Evolutionary conservation across 2,888 invertebrate genomes (phyloP).

Genomic region (Xylota segnis): DNA sequence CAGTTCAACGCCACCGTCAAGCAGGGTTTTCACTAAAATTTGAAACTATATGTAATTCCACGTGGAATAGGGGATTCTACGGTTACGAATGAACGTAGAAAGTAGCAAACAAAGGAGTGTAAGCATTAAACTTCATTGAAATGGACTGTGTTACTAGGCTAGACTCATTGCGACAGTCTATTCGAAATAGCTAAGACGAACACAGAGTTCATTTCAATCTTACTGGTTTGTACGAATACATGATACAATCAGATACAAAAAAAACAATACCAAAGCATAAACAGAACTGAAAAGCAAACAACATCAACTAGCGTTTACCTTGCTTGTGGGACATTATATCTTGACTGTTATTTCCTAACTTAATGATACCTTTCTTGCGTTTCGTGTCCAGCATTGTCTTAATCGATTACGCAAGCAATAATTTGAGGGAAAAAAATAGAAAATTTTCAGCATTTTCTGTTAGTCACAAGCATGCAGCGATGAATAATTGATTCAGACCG

Average conservation of each 20-base stretch:
- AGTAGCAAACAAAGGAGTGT: neutral
- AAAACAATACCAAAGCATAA: slow-evolving; percentile 27
- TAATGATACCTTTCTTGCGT: slow-evolving; percentile 89
- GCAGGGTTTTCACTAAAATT: slow-evolving; percentile 89
- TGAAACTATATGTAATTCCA: neutral
- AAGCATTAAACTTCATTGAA: no score
- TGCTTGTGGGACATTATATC: slow-evolving; percentile 93
- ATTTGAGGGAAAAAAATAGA: slow-evolving; percentile 78
- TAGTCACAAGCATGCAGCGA: slow-evolving; percentile 54
- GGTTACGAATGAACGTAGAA: neutral
- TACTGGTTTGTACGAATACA: no score
- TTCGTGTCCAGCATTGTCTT: slow-evolving; percentile 90
- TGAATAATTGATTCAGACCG: neutral
- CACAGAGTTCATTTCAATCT: no score
- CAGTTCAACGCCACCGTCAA: slow-evolving; percentile 88
- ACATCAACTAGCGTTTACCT: slow-evolving; percentile 85
- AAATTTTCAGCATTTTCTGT: slow-evolving; percentile 40
- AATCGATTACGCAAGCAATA: slow-evolving; percentile 44
- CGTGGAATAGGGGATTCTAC: neutral
- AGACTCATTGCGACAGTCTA: no score
- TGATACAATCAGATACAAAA: slow-evolving; percentile 4
- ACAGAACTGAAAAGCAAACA: slow-evolving; percentile 19
- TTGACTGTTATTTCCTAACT: slow-evolving; percentile 88
- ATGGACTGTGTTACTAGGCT: no score
- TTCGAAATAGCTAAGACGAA: no score